A percentile compares a stretch with the other conserved stretches of the same genome.
Evolutionary conservation across 1,140 invertebrate species (phyloP).

Genomic region (Camponotus vicinus): DNA sequence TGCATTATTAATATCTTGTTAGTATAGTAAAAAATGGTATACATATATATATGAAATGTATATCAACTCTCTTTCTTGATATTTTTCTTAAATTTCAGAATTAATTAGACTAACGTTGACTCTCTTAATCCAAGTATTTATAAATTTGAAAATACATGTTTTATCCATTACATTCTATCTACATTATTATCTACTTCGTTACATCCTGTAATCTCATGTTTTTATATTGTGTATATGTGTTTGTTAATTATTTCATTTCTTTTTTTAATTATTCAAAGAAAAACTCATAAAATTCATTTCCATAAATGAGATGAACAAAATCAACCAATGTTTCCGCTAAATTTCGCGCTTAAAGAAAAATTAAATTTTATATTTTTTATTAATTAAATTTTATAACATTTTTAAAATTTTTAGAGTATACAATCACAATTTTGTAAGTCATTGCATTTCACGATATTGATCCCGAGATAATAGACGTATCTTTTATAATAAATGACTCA

Average conservation of each 20-base stretch:
- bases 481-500: neutral
- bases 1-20: constrained; percentile 8
- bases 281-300: neutral
- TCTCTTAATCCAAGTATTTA: neutral
- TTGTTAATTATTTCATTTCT: neutral
- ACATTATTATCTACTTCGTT: neutral
- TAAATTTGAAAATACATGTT: neutral
- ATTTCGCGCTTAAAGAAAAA: neutral
- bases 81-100: neutral
- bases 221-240: neutral
- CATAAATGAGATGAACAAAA: neutral
- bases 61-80: neutral
- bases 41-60: too few relatives aligned
- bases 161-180: neutral
- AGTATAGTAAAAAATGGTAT: constrained; percentile 1
- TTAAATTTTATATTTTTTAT: neutral
- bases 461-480: neutral
- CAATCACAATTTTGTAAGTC: too few relatives aligned
- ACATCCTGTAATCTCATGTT: neutral
- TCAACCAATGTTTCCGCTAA: neutral
- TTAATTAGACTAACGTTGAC: neutral
- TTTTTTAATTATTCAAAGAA: neutral
- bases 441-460: neutral
- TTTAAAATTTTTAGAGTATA: too few relatives aligned
- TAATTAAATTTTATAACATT: neutral